Conservation (phyloP, 2,797 vertebrate species). For the Eleutherodactylus coqui region DNA sequence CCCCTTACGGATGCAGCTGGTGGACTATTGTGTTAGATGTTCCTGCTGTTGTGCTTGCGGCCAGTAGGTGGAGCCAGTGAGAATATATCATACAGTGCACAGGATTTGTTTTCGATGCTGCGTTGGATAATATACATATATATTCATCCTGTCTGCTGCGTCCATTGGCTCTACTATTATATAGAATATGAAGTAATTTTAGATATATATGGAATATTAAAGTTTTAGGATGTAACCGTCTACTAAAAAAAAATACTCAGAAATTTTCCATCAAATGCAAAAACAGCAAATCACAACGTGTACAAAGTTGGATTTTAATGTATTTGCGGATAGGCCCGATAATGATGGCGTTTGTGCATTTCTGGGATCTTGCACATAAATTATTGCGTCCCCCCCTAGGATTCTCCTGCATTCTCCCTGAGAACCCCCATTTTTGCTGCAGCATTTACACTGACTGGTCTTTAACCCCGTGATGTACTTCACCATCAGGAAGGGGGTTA, state of each 20-base stretch:
- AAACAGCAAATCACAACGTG: no score
- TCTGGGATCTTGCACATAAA: no score
- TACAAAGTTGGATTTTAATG: no score
- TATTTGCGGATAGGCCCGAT: no score
- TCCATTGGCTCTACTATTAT: neutral
- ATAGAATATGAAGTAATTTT: no score
- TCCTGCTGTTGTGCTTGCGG: neutral
- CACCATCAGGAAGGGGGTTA: no score
- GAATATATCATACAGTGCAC: neutral
- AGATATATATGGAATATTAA: neutral
- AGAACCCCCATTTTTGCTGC: no score
- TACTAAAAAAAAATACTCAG: neutral
- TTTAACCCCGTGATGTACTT: no score
- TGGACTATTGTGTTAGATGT: neutral
- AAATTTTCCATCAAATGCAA: neutral
- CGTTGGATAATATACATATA: neutral
- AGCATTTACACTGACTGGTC: no score
- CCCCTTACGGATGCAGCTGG: neutral
- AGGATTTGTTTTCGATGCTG: neutral
- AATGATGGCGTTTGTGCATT: no score
- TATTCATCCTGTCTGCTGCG: neutral
- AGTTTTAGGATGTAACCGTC: neutral
- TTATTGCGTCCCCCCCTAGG: no score
- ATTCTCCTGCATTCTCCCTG: no score
- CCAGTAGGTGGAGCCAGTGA: constrained; percentile 13